These are phyloP conservation scores for Sternotherus odoratus DNA, from an alignment of 2,797 vertebrate species.

Conservation along the genomic window DNA sequence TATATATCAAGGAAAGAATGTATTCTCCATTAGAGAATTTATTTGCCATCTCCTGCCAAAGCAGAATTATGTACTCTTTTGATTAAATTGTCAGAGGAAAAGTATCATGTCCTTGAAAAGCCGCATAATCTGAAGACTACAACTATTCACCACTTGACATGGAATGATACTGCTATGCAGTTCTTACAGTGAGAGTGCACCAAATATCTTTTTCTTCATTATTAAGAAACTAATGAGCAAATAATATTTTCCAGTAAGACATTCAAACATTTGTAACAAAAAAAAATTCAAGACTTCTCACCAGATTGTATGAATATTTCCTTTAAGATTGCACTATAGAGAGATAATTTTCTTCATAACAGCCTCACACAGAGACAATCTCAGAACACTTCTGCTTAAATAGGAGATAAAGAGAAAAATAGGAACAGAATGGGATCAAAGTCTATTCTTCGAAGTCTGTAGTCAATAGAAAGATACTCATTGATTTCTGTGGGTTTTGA, in stretches of 20 bases:
- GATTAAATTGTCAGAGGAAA: neutral
- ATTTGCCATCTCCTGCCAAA: neutral
- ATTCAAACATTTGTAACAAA: neutral
- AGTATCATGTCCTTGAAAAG: neutral
- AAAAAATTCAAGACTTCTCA: neutral
- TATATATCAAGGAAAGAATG: neutral
- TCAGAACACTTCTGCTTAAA: neutral
- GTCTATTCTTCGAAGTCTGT: too few relatives aligned
- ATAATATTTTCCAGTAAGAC: neutral
- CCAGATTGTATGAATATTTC: neutral
- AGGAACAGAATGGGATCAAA: neutral
- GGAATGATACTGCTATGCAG: neutral
- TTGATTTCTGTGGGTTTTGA: neutral
- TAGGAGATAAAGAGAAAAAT: neutral
- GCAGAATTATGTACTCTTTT: neutral
- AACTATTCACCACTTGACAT: neutral
- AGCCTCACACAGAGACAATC: neutral
- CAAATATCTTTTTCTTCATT: neutral
- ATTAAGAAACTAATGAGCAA: neutral
- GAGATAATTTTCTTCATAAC: neutral
- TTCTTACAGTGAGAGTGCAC: neutral
- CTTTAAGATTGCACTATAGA: neutral
- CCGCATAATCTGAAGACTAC: neutral
- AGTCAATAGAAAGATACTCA: neutral
- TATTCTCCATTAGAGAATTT: neutral